A percentile compares a stretch with the other conserved stretches of the same genome.
Evolutionary conservation across 2,113 vertebrate genomes (phyloP).

Genomic region (Ctenomys sociabilis): DNA sequence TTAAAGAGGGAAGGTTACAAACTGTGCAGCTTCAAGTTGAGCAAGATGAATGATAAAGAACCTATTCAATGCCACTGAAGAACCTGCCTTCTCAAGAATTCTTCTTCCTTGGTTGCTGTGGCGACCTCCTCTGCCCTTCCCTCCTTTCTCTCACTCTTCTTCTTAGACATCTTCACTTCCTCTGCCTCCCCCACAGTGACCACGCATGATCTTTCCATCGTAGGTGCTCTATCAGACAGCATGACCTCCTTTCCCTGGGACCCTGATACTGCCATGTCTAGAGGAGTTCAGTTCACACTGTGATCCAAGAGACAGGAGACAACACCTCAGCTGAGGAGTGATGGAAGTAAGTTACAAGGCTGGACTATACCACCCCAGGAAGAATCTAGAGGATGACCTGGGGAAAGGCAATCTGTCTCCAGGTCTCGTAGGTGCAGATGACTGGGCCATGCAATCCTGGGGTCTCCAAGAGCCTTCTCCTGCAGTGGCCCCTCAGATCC

Average conservation of each 20-base stretch:
- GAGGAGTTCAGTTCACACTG: background rate
- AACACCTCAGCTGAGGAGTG: background rate
- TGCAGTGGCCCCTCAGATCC: background rate
- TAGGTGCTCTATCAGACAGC: background rate
- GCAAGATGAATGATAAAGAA: background rate
- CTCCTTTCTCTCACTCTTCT: background rate
- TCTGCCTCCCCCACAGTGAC: rapidly evolving
- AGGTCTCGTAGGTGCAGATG: no score
- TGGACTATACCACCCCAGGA: background rate
- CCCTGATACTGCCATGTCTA: background rate
- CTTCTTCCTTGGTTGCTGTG: background rate
- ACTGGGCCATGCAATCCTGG: rapidly evolving
- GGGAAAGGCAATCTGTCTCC: background rate
- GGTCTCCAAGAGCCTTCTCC: rapidly evolving
- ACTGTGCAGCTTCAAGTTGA: background rate
- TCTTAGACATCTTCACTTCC: no score
- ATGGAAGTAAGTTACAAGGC: rapidly evolving
- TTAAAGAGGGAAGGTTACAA: background rate
- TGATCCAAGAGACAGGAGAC: background rate
- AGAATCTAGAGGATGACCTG: no score
- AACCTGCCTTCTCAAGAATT: background rate
- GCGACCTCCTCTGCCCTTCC: no score
- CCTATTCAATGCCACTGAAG: background rate
- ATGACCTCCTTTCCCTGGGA: rapidly evolving
- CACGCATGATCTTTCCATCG: rapidly evolving